Evolutionary conservation across 2,888 invertebrate genomes (phyloP), one percentile per base, ranked within the genome.

Genomic region (Hyposoter didymator): DNA sequence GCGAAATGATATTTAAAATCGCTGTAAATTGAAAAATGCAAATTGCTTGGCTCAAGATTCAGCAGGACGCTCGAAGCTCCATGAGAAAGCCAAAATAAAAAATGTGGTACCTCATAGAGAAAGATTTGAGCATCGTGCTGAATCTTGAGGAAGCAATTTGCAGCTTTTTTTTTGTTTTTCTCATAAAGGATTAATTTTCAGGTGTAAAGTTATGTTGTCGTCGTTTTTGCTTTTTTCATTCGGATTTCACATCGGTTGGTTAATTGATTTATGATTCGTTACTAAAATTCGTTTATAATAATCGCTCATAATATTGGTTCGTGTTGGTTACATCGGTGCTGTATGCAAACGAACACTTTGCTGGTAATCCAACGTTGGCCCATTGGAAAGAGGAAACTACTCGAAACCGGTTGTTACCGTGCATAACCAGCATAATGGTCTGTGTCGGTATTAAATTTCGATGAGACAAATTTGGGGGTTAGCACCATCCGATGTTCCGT

Each of bases 361-460:
- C 6, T 45, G 22, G 52, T 70, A 70, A 70, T 70, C 49, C 49
- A 49, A 47, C 17, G 70, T 39, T 70, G 43, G 39, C 10, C n/a
- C 43, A 39, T 39, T 35, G 43, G 28, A 70, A 49, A 74, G 28
- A 67, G 45, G 74, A 69, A 67, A 74, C 43, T 39, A 74, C 14
- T 39, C 17, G 45, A n/a, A 62, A 66, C 28, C 52, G 72, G 10
- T 84, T 67, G 76, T 17, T 17, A 66, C 35, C n/a, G 67, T 43
- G 82, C 69, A 78, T 82, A 82, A 82, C 66, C 86, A 72, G 88
- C 82, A 89, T 89, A 91, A 91, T 89, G 91, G 88, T 75, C 85
- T 82, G 82, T 87, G 78, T 55, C 72, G 80, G 85, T 82, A 85
- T 90, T 90, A 89, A 90, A 90, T 91, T 91, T 89, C 88, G 88